Conservation (phyloP, 2,113 vertebrate species). For the Ailuropoda melanoleuca region DNA sequence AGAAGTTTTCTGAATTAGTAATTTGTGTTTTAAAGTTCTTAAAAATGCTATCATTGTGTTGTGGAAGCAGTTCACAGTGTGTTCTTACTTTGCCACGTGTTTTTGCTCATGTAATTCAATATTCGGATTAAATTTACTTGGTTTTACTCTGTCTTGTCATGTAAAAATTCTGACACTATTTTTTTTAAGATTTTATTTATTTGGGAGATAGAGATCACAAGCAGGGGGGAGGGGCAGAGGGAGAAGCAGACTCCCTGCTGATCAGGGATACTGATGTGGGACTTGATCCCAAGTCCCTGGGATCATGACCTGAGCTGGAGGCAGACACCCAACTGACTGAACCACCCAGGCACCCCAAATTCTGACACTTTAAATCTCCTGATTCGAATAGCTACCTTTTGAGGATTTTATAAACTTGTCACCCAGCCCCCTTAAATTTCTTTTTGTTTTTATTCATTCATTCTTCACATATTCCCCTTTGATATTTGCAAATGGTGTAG, state of each 20-base stretch:
- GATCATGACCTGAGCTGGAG: neutral
- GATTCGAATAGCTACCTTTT: neutral
- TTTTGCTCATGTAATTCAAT: neutral
- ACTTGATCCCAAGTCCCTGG: neutral
- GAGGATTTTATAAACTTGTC: neutral
- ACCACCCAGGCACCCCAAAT: neutral
- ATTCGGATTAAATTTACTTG: neutral
- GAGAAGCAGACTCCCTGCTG: neutral
- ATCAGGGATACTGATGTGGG: neutral
- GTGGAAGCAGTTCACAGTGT: neutral
- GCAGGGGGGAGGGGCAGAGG: neutral
- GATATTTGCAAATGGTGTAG: neutral
- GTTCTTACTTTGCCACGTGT: neutral
- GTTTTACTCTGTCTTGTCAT: neutral
- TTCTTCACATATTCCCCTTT: neutral
- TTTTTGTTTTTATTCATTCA: neutral
- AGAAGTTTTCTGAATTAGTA: neutral
- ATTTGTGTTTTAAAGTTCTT: slow-evolving; percentile 28
- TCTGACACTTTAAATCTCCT: neutral
- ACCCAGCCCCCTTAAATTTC: neutral
- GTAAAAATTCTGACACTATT: neutral
- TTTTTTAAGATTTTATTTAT: neutral
- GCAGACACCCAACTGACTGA: neutral
- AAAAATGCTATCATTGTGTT: neutral
- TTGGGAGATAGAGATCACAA: neutral